phyloP scores from a whole-genome alignment of 2,888 invertebrate species.

The Deladenus siricidicola region DNA sequence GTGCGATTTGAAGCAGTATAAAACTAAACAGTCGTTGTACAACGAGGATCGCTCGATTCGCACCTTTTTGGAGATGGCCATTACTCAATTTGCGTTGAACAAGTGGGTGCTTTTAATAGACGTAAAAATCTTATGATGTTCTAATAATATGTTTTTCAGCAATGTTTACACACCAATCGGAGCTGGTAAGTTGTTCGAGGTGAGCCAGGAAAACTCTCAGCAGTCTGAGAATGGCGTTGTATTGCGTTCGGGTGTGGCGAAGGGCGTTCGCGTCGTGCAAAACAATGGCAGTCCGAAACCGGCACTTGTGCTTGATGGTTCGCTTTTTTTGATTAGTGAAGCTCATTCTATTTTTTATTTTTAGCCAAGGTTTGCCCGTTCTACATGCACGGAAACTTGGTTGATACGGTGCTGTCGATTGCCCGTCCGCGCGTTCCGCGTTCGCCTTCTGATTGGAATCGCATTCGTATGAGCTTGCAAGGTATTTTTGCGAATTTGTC shows the following conservation, averaged over 20 bases:
- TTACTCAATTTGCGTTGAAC: slow-evolving; percentile 19
- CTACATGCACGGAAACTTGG: slow-evolving; percentile 15
- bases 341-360: background rate
- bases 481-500: background rate
- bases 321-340: background rate
- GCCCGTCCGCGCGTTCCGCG: slow-evolving; percentile 11
- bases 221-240: slow-evolving; percentile 17
- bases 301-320: slow-evolving; percentile 21
- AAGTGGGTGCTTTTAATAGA: slow-evolving; percentile 5
- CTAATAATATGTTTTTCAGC: background rate
- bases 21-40: slow-evolving; percentile 5
- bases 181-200: slow-evolving; percentile 20
- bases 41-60: slow-evolving; percentile 19
- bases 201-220: slow-evolving; percentile 10
- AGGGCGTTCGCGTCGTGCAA: slow-evolving; percentile 22
- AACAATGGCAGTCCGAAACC: slow-evolving; percentile 17
- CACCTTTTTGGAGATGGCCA: slow-evolving; percentile 21
- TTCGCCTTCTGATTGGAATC: slow-evolving; percentile 9
- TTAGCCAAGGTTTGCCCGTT: slow-evolving; percentile 21
- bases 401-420: slow-evolving; percentile 11
- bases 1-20: slow-evolving; percentile 14
- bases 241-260: slow-evolving; percentile 21
- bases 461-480: slow-evolving; percentile 9
- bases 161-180: slow-evolving; percentile 16
- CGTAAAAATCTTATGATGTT: background rate